Conservation (phyloP, 2,113 vertebrate genomes). For the Todiramphus chloris region DNA sequence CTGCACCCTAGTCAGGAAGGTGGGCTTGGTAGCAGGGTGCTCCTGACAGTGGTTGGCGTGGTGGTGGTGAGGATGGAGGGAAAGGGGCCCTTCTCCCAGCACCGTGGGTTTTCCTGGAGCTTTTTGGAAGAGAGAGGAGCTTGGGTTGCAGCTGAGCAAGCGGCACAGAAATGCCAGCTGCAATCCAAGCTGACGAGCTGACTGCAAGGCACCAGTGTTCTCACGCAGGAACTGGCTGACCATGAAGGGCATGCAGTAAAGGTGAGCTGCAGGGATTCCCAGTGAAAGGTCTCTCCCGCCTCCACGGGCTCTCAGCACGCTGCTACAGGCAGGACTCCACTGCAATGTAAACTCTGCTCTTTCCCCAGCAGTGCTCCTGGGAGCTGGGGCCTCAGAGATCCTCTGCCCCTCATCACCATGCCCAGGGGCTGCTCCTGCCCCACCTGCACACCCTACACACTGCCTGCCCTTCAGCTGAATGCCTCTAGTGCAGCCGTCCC, state of each 20-base stretch:
- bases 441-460: accelerated
- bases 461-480: background rate
- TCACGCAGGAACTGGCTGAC: accelerated
- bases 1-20: background rate
- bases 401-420: background rate
- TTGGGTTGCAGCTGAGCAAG: background rate
- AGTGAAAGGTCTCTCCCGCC: background rate
- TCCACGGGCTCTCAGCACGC: accelerated
- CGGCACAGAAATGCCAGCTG: background rate
- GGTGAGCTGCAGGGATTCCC: background rate
- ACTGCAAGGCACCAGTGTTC: background rate
- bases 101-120: background rate
- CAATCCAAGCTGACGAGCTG: background rate
- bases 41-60: background rate
- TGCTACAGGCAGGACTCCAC: accelerated
- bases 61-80: background rate
- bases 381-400: background rate
- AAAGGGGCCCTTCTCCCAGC: background rate
- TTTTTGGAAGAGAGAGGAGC: background rate
- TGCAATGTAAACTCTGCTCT: accelerated
- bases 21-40: background rate
- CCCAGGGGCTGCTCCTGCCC: background rate
- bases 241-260: background rate
- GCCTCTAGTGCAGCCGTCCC: background rate
- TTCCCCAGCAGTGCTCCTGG: background rate